Evolutionary conservation across 2,888 invertebrate genomes (phyloP), one percentile per base, ranked within the genome.

Genomic region (Entomobrya multifasciata): DNA sequence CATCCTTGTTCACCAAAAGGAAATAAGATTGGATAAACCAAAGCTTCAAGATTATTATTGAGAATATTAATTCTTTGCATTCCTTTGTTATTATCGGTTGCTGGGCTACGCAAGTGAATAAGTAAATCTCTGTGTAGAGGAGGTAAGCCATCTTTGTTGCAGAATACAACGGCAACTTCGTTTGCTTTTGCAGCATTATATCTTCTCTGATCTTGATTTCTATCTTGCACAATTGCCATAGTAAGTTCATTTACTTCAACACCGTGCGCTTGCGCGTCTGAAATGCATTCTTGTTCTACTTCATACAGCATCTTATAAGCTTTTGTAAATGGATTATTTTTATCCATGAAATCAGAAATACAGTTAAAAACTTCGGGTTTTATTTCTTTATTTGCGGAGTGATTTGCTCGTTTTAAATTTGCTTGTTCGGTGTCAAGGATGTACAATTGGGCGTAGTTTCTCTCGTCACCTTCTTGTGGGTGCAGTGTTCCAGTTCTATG

Each of bases 281-380:
- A 22, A 25, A 60, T 36, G 36, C 81, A 70, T 15, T 79, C 79
- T 27, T 67, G 2, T 65, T 90, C 89, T 3, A 89, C 60, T 67
- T 90, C 86, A 41, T 80, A 80, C 82, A 91, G 74, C 86, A 87
- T 87, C 74, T 87, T 86, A 47, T 80, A 90, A 0, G 90, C 79
- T 70, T 67, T 3, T 13, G 85, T 70, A 72, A 83, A 88, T 15
- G 87, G 76, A 80, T 88, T 88, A 49, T 52, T 83, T 36, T 17
- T 36, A 8, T n/a, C 6, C 47, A 85, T 87, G 17, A 88, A n/a
- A 3, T 3, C 15, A 10, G 20, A 3, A 25, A 57, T 57, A 2
- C 4, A 11, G 22, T 8, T 5, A 11, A 57, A 20, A 5, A 57
- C 1, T 5, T 25, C 20, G 5, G 0, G 15, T 25, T 60, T 15